Base-by-base conservation (phyloP, 1,140 invertebrate species). In the Bicyclus anynana region DNA sequence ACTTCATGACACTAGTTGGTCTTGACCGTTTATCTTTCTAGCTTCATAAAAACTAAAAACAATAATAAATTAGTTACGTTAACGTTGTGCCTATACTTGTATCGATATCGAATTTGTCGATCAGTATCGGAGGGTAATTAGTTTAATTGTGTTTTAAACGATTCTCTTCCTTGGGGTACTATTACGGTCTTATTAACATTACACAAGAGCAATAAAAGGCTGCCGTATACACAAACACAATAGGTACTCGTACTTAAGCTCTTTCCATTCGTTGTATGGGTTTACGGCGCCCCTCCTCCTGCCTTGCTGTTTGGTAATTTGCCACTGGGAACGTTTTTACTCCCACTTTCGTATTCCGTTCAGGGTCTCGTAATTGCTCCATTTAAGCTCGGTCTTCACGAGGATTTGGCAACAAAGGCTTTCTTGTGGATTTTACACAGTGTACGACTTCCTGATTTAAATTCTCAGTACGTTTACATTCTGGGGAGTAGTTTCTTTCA, bases 311-410 rank as follows among this genome's bases (percentile, higher is more conserved):
- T 52, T 44, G 29, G 38, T 52, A 33, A 58, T 47, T 42, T 50
- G 49, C 38, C 27, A 13, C 27, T 17, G 48, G 38, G 18, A 48
- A 37, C 37, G 18, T 51, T 37, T 37, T 46, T 58, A 52, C 56
- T 44, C 42, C n/a, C 56, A 27, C 49, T 59, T 54, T 46, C 10
- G 51, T 29, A 53, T 44, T 53, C 51, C 38, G 42, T 17, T 59
- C 49, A 26, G 26, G 23, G 20, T 10, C 23, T 46, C 56, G 40
- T 59, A 59, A 59, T 59, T 44, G 56, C 29, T 52, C 49, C 40
- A 51, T 52, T 59, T 59, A 35, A 47, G 40, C 18, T 20, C 40
- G 46, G 38, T 29, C 48, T 37, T 44, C 56, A 46, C 29, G 14
- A 46, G 51, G 26, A 52, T 59, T 27, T 44, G 40, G 40, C 40